Conservation (phyloP, 1,140 invertebrate species). For the Anoplophora glabripennis region DNA sequence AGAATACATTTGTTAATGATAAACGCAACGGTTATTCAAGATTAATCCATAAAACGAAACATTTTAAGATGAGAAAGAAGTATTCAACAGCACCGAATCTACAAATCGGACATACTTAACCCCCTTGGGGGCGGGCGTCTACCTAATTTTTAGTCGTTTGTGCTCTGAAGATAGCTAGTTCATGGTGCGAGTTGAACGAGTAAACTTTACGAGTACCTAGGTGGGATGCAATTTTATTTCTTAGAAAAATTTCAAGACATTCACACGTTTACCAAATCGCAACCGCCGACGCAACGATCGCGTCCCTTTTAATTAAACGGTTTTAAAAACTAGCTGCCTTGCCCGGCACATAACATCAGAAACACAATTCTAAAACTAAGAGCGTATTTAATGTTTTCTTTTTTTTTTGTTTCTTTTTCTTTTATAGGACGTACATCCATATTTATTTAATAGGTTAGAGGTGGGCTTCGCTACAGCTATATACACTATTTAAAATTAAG, state of each 20-base stretch:
- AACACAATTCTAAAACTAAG: conserved; percentile 9
- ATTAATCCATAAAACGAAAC: too few relatives aligned
- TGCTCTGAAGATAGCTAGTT: too few relatives aligned
- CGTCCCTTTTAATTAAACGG: neutral
- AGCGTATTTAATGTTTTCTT: neutral
- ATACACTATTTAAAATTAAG: neutral
- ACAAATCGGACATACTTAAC: too few relatives aligned
- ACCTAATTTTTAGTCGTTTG: too few relatives aligned
- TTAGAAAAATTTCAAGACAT: neutral
- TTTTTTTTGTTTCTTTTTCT: neutral
- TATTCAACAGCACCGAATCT: too few relatives aligned
- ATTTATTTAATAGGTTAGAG: neutral
- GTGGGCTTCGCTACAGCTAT: neutral
- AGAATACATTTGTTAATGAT: too few relatives aligned
- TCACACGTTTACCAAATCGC: neutral
- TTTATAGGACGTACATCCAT: neutral
- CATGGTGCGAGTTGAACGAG: neutral
- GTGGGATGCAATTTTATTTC: neutral
- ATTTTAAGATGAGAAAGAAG: too few relatives aligned
- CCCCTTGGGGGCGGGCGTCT: too few relatives aligned
- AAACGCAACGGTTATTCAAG: too few relatives aligned
- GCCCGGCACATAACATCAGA: neutral
- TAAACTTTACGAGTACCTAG: neutral
- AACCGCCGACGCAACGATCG: neutral
- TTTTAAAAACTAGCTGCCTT: neutral